Evolutionary conservation across 1,140 invertebrate species (phyloP).

Genomic region (Drosophila lacteicornis): DNA sequence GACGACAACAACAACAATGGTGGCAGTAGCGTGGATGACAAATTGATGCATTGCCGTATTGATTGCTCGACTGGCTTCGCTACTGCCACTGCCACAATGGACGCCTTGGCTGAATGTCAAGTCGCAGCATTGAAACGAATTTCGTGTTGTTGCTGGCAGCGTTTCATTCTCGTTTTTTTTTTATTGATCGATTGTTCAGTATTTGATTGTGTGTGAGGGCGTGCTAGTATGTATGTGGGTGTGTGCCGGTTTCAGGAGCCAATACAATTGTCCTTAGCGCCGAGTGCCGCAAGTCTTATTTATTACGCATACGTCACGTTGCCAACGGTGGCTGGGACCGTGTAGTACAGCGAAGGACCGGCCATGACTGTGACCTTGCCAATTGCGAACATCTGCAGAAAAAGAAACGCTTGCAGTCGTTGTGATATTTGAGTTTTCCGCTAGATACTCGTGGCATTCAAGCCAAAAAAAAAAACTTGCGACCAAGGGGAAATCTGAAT

Average conservation of each 20-base stretch:
- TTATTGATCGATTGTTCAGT: conserved; percentile 68
- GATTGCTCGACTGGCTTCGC: conserved; percentile 59
- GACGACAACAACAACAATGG: conserved; percentile 8
- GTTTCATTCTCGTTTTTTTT: conserved; percentile 12
- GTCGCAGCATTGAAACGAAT: conserved; percentile 69
- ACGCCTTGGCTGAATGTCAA: conserved; percentile 76
- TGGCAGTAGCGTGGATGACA: conserved; percentile 47
- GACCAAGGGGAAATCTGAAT: conserved; percentile 37
- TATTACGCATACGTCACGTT: conserved; percentile 78
- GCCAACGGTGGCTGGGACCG: conserved; percentile 8
- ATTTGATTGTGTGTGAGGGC: conserved; percentile 16
- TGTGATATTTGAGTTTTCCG: conserved; percentile 1
- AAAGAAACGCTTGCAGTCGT: conserved; percentile 16
- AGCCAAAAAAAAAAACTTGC: not conserved
- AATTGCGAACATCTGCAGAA: conserved; percentile 40
- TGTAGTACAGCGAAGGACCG: not conserved
- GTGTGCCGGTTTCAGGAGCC: conserved; percentile 52
- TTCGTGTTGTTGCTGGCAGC: conserved; percentile 44
- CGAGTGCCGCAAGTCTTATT: conserved; percentile 56
- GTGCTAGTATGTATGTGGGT: conserved; percentile 1
- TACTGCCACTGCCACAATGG: conserved; percentile 50
- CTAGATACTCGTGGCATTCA: conserved; percentile 2
- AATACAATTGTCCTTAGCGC: conserved; percentile 67
- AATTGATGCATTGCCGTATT: conserved; percentile 79
- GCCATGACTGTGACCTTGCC: conserved; percentile 51